A percentile compares a stretch with the other conserved stretches of the same genome.
These are phyloP conservation scores for Lapara coniferarum DNA, from an alignment of 2,888 invertebrate genomes.

Conservation along the genomic window DNA sequence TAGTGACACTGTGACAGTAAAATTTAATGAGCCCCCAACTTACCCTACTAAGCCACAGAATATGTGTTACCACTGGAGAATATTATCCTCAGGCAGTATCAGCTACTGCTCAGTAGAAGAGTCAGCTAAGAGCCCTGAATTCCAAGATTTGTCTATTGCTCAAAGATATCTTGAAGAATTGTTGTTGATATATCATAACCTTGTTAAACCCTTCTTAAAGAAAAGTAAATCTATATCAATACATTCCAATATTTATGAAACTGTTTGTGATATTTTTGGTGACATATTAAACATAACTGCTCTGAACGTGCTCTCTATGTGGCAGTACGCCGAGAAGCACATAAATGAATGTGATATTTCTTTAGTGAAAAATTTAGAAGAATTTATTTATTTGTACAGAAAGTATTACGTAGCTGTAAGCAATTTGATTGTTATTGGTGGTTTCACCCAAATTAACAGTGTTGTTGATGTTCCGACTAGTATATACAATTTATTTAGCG, in stretches of 20 bases:
- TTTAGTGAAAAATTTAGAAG: slow-evolving; percentile 87
- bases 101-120: slow-evolving; percentile 77
- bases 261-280: slow-evolving; percentile 86
- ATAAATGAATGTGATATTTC: slow-evolving; percentile 86
- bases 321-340: slow-evolving; percentile 87
- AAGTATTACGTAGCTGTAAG: slow-evolving; percentile 88
- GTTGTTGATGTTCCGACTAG: slow-evolving; percentile 84
- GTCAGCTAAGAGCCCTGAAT: slow-evolving; percentile 66
- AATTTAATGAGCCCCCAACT: slow-evolving; percentile 57
- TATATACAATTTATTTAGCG: slow-evolving; percentile 82
- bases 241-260: slow-evolving; percentile 86
- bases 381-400: slow-evolving; percentile 88
- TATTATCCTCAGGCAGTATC: slow-evolving; percentile 75
- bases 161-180: slow-evolving; percentile 89
- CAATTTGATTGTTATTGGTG: slow-evolving; percentile 88
- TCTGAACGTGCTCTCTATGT: slow-evolving; percentile 86
- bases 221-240: slow-evolving; percentile 81
- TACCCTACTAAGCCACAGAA: slow-evolving; percentile 68
- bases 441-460: slow-evolving; percentile 86
- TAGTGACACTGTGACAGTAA: slow-evolving; percentile 50
- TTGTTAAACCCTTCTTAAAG: slow-evolving; percentile 86
- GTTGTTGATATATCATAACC: slow-evolving; percentile 84
- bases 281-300: slow-evolving; percentile 88
- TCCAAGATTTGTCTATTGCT: slow-evolving; percentile 84
- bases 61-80: slow-evolving; percentile 77